These are phyloP conservation scores for Helicoverpa armigera DNA, from an alignment of 1,140 invertebrate genomes.

Conservation along the genomic window DNA sequence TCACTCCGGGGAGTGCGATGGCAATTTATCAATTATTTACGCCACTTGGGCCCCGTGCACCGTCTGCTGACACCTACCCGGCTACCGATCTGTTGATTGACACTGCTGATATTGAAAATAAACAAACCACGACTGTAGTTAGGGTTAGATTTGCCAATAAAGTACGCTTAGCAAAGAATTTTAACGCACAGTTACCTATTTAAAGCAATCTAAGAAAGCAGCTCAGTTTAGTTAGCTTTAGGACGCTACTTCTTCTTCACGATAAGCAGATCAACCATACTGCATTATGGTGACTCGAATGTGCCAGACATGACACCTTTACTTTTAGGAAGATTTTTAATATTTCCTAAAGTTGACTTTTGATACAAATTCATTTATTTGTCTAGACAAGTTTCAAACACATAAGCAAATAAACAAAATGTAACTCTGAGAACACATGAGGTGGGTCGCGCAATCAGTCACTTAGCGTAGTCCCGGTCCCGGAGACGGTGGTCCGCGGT, in stretches of 20 bases:
- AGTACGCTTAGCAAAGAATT: no score
- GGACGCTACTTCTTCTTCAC: no score
- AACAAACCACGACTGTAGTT: background rate
- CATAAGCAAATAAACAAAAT: slow-evolving; percentile 32
- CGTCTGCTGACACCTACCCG: slow-evolving; percentile 71
- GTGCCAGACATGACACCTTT: no score
- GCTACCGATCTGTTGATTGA: slow-evolving; percentile 61
- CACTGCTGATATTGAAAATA: slow-evolving; percentile 47
- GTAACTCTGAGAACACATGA: slow-evolving; percentile 36
- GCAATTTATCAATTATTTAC: slow-evolving; percentile 87
- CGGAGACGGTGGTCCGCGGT: slow-evolving; percentile 63
- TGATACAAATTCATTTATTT: no score
- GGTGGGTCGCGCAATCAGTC: slow-evolving; percentile 68
- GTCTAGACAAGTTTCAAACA: no score
- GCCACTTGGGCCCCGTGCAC: slow-evolving; percentile 74
- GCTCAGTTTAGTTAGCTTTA: no score
- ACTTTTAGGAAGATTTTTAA: no score
- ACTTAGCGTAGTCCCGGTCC: slow-evolving; percentile 63
- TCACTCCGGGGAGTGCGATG: slow-evolving; percentile 82
- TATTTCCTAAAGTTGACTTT: no score
- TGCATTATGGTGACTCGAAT: no score
- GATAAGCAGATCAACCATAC: no score
- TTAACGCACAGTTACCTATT: no score
- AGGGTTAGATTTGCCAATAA: background rate
- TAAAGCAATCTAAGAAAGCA: background rate